These are phyloP conservation scores for Axinella damicornis DNA, from an alignment of 37 sponge, comb jelly and placozoan species.

Conservation along the genomic window DNA sequence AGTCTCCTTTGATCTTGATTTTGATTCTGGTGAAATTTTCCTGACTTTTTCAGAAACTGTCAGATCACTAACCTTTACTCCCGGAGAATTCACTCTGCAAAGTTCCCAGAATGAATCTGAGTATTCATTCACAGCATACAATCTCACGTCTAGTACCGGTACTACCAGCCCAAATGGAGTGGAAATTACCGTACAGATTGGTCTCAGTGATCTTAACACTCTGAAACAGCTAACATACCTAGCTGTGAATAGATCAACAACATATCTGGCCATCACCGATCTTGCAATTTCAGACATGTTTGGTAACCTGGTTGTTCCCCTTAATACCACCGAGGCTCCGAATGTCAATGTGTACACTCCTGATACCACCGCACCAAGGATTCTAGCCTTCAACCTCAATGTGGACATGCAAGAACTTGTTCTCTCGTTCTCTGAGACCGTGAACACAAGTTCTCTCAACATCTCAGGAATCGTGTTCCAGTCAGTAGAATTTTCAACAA, in stretches of 20 bases:
- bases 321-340: slow-evolving; percentile 38
- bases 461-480: slow-evolving; percentile 72
- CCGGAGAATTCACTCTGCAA: slow-evolving; percentile 65
- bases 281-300: slow-evolving; percentile 81
- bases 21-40: slow-evolving; percentile 58
- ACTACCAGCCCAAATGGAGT: slow-evolving; percentile 43
- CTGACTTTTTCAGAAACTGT: slow-evolving; percentile 92
- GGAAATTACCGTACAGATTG: slow-evolving; percentile 39
- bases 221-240: slow-evolving; percentile 72
- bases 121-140: slow-evolving; percentile 8
- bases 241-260: slow-evolving; percentile 48
- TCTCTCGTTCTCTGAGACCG: slow-evolving; percentile 86
- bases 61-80: slow-evolving; percentile 51
- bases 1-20: slow-evolving; percentile 67
- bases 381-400: slow-evolving; percentile 54
- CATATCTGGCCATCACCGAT: slow-evolving; percentile 69
- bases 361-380: slow-evolving; percentile 71
- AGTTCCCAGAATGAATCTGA: slow-evolving; percentile 36
- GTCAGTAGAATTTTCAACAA: background rate
- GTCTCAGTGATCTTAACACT: slow-evolving; percentile 79
- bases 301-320: slow-evolving; percentile 50
- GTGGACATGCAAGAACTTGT: slow-evolving; percentile 58
- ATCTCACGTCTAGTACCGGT: slow-evolving; percentile 41
- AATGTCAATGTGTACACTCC: slow-evolving; percentile 8
- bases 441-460: slow-evolving; percentile 84